A percentile compares a stretch with the other conserved stretches of the same genome.
Conservation (phyloP, 2,113 vertebrate genomes). For the Silurus glanis region DNA sequence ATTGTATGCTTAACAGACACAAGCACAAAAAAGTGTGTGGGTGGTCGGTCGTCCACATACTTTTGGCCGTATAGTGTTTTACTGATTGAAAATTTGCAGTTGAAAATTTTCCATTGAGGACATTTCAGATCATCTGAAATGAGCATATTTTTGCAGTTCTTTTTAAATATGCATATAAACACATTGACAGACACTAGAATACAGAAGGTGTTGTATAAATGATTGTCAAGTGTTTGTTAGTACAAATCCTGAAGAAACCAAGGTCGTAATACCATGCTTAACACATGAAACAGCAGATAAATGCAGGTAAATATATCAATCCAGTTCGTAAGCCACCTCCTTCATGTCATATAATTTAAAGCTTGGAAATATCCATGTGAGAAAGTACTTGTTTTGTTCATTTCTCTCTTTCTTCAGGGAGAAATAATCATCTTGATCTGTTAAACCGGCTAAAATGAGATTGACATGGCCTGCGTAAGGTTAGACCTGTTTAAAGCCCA, state of each 20-base stretch:
- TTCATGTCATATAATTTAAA: constrained; percentile 31
- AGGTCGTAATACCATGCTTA: not conserved
- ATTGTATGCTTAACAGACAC: not conserved
- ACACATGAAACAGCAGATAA: constrained; percentile 33
- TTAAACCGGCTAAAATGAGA: constrained; percentile 71
- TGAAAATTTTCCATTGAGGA: constrained; percentile 55
- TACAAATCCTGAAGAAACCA: not conserved
- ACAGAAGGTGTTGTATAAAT: not conserved
- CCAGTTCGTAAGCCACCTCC: not conserved
- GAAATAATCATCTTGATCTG: constrained; percentile 66
- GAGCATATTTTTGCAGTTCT: constrained; percentile 46
- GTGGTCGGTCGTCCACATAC: not conserved
- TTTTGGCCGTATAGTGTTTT: not conserved
- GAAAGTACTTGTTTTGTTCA: constrained; percentile 40
- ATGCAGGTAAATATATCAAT: constrained; percentile 25
- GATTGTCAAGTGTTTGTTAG: constrained; percentile 32
- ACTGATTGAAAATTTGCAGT: not conserved
- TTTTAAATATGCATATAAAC: not conserved
- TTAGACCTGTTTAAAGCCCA: constrained; percentile 67
- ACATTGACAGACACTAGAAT: constrained; percentile 36
- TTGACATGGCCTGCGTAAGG: constrained; percentile 68
- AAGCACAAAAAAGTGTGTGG: not conserved
- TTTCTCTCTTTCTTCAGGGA: constrained; percentile 48
- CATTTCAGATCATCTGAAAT: not conserved
- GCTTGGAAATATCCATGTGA: constrained; percentile 33